Evolutionary conservation across 2,888 invertebrate genomes (phyloP), one percentile per base, ranked within the genome.

Genomic region (Cheilosia vernalis): DNA sequence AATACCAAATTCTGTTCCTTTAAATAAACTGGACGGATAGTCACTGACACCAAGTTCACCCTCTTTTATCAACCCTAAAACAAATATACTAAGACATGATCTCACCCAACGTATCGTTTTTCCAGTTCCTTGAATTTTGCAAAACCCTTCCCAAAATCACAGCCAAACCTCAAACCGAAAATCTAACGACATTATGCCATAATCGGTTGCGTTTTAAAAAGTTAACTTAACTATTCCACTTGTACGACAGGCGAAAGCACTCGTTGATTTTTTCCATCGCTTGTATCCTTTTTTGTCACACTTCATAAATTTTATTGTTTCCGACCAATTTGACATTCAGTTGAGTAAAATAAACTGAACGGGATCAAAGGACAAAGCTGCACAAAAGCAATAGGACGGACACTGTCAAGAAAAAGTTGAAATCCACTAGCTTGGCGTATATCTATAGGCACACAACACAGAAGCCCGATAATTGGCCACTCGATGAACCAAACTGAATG

Each of bases 291-390:
- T 80, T 84, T 70, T 49, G 66, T 60, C 47, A 85, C 84, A 85
- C 70, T 85, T 85, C 74, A 85, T 80, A 80, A 80, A 80, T 85
- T 80, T 85, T 85, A 85, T 85, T 80, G 84, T 85, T 85, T 85
- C 84, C 84, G 55, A 76, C 64, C 76, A 85, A 85, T 85, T 85
- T 85, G 80, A 80, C 70, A 76, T 44, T 66, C 64, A 66, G 66
- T 66, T 73, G 74, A 85, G 76, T 70, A 85, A 85, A 85, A 74
- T 85, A 70, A 85, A 84, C 74, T 78, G 69, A 81, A 44, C 56
- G 49, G 51, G 53, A 73, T 67, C 61, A 49, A 56, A 60, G 63
- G 67, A 58, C 53, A 19, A 44, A 58, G 55, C 40, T 58, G 5
- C 47, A 51, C 42, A 60, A 40, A 44, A 44, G 33, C 60, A 47